phyloP scores from a whole-genome alignment of 2,113 vertebrate genomes.

The Leptobrachium ailaonicum region DNA sequence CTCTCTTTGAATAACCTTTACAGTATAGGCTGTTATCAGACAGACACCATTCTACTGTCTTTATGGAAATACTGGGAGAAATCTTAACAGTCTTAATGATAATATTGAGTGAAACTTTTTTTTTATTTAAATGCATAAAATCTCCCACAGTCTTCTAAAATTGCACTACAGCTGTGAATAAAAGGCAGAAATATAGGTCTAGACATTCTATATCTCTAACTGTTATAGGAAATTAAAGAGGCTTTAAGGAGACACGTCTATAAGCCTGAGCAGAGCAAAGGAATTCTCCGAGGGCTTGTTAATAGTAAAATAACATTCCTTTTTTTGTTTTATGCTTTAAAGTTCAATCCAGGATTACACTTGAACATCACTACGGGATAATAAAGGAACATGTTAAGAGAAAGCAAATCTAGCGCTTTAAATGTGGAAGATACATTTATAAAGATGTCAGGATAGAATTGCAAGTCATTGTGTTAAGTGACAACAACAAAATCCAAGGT shows the following conservation, averaged over 20 bases:
- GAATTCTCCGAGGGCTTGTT: constrained; percentile 41
- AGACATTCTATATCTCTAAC: constrained; percentile 38
- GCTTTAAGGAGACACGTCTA: constrained; percentile 40
- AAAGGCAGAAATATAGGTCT: constrained; percentile 39
- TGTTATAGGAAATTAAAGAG: constrained; percentile 44
- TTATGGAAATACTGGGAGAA: too few species aligned
- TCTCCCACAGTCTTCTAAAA: neutral
- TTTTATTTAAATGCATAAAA: neutral
- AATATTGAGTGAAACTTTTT: too few species aligned
- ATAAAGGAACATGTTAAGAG: constrained; percentile 35
- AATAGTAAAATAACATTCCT: constrained; percentile 45
- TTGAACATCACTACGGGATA: constrained; percentile 37
- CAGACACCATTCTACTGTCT: too few species aligned
- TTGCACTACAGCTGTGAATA: constrained; percentile 12
- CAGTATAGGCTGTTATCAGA: too few species aligned
- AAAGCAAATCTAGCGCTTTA: constrained; percentile 24
- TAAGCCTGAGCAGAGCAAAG: constrained; percentile 41
- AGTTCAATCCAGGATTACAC: constrained; percentile 42
- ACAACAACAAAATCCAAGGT: constrained; percentile 15
- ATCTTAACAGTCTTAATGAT: too few species aligned
- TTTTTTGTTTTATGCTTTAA: constrained; percentile 44
- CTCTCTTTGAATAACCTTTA: too few species aligned
- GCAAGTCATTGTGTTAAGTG: neutral
- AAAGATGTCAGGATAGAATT: constrained; percentile 10
- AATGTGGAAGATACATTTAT: constrained; percentile 21